Evolutionary conservation across 2,113 vertebrate genomes (phyloP), one percentile per base, ranked within the genome.

Genomic region (Verasper variegatus): DNA sequence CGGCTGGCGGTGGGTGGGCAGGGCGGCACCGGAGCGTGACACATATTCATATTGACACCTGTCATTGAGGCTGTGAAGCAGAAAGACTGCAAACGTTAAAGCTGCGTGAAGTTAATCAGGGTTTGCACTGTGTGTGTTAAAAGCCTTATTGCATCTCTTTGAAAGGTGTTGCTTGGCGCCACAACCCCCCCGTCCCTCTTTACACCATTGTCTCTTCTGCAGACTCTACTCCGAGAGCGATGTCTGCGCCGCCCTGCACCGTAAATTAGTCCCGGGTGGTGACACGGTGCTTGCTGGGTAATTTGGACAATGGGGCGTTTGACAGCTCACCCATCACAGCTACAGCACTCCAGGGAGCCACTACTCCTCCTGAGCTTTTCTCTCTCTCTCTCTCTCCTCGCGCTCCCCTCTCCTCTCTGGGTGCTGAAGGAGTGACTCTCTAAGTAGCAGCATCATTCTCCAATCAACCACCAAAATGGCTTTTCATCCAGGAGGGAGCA

Each of bases 221-320:
- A 56, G 80, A 87, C 86, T 84, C 62, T n/a, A 35, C 68, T 49
- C 74, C 42, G 31, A 92, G 92, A 94, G 76, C 72, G 86, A 95
- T 92, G 85, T 80, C 11, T 73, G 3, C 4, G 71, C 15, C 9
- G 76, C 65, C 72, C 84, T 20, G 72, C 78, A 66, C 91, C 77
- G 89, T 95, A 95, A 96, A 96, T 95, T 93, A 94, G 95, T 95
- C 94, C 92, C 93, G 95, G 76, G 87, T 81, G 91, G 93, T 91
- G 94, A 94, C 94, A 90, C 86, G 82, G 88, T 89, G 87, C 94
- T 92, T 89, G 91, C 92, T 82, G 91, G 87, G 81, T 94, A 90
- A 90, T 95, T 96, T 97, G 94, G 95, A 96, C 92, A 94, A 93
- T 94, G 89, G 95, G 93, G 93, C 93, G 0, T 97, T 95, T 96